These are phyloP conservation scores for Nothura maculosa DNA, from an alignment of 2,797 vertebrate species.

Conservation along the genomic window DNA sequence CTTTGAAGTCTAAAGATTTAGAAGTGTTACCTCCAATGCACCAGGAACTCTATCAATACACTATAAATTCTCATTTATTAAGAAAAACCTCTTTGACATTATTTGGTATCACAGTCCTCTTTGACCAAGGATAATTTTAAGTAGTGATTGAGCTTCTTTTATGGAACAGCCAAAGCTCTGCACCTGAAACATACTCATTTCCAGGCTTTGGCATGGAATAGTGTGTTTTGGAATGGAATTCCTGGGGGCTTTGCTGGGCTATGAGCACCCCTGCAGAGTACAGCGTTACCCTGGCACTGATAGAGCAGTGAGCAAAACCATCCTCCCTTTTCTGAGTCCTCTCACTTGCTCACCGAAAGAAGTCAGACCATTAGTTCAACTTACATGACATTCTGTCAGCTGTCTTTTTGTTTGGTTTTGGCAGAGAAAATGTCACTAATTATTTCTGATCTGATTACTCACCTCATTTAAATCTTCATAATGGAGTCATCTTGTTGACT, in stretches of 20 bases:
- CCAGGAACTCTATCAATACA: background rate
- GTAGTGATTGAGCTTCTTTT: background rate
- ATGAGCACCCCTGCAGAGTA: background rate
- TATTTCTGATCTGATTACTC: slow-evolving; percentile 25
- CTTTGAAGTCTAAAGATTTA: slow-evolving; percentile 27
- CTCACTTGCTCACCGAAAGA: background rate
- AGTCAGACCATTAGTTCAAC: slow-evolving; percentile 32
- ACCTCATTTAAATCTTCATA: slow-evolving; percentile 34
- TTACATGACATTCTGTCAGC: slow-evolving; percentile 40
- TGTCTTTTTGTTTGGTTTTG: slow-evolving; percentile 48
- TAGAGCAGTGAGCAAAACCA: background rate
- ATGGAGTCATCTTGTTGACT: background rate
- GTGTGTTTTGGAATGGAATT: background rate
- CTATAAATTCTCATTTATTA: background rate
- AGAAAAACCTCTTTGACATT: background rate
- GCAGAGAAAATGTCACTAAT: slow-evolving; percentile 30
- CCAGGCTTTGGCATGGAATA: background rate
- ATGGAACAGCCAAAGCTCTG: background rate
- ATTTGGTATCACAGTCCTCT: background rate
- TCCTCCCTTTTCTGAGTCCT: background rate
- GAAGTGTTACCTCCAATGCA: background rate
- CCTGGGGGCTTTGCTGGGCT: background rate
- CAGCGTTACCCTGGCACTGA: accelerated
- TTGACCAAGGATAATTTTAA: slow-evolving; percentile 15
- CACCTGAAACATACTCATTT: background rate